These are phyloP conservation scores for Pungitius pungitius DNA, from an alignment of 2,113 vertebrate species.

Conservation along the genomic window DNA sequence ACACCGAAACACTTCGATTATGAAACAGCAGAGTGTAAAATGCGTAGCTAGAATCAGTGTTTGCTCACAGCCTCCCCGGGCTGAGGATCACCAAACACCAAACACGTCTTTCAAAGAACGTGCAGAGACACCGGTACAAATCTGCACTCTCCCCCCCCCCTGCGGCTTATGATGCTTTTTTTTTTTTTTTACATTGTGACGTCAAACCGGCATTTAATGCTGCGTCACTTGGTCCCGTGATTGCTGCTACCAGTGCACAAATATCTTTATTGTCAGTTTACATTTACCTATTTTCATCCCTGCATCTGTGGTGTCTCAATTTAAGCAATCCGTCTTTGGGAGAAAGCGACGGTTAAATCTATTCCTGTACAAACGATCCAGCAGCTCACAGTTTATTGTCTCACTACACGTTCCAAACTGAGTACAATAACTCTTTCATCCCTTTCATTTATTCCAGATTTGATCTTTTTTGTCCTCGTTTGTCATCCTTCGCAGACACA, in stretches of 20 bases:
- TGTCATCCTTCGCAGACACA: conserved; percentile 3
- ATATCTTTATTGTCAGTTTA: background rate
- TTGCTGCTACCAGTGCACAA: conserved; percentile 4
- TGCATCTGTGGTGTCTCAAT: background rate
- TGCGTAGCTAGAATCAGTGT: conserved; percentile 17
- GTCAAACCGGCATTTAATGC: conserved; percentile 39
- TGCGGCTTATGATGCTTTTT: conserved; percentile 45
- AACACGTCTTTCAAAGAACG: conserved; percentile 17
- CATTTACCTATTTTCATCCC: too few species aligned
- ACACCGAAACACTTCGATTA: background rate
- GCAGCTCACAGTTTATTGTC: conserved; percentile 1
- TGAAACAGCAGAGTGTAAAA: conserved; percentile 17
- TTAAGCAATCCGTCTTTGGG: background rate
- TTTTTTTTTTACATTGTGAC: conserved; percentile 49
- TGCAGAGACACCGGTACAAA: background rate
- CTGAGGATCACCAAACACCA: conserved; percentile 4
- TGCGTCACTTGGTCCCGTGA: conserved; percentile 32
- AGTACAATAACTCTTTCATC: background rate
- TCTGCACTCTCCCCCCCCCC: conserved; percentile 14
- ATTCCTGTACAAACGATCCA: background rate
- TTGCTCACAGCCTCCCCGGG: background rate
- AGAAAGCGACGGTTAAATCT: conserved; percentile 17
- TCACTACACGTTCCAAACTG: background rate
- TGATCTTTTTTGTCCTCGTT: background rate
- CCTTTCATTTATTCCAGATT: background rate